Evolutionary conservation across 2,797 vertebrate species (phyloP), one percentile per base, ranked within the genome.

Genomic region (Lepilemur ruficaudatus): DNA sequence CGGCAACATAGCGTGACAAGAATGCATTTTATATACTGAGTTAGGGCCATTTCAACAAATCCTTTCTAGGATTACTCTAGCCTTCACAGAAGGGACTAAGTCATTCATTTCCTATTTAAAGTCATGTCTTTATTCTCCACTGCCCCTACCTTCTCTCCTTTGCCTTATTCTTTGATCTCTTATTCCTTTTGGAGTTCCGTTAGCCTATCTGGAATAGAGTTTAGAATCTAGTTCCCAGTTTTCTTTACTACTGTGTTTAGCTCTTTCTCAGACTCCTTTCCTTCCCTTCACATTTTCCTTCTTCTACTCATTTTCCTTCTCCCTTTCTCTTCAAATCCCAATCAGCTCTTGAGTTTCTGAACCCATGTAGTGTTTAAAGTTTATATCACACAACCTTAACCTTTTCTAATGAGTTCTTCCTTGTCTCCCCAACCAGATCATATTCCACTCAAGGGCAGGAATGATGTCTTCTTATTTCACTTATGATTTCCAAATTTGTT

Each of bases 401-500:
- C 43, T 91, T 48, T 22, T 81, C n/a, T 73, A 72, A 48, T 70
- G 52, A 92, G 9, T 41, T 55, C 10, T 94, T 35, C 43, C 30
- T 76, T 57, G 20, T 93, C 32, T 95, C 50, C 55, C 5, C 28
- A 93, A 46, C 17, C 23, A 94, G 78, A 72, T 81, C 52, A 84
- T 63, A 85, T 41, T 92, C 41, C 23, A 59, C 23, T 83, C 25
- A 63, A 59, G 18, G 63, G 22, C 38, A 76, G 65, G 30, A 22
- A 30, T 35, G n/a, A 63, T 59, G 32, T 43, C 20, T 87, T 95
- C 93, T 76, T 67, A 67, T 9, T 79, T 80, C 67, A 85, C 67
- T 84, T 86, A 75, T 41, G 50, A 87, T 59, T 89, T 93, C 63
- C 38, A 63, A 92, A 84, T 87, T 73, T 91, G 30, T 43, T 94